Evolutionary conservation across 1,140 invertebrate genomes (phyloP), one percentile per base, ranked within the genome.

Genomic region (Agrilus planipennis): DNA sequence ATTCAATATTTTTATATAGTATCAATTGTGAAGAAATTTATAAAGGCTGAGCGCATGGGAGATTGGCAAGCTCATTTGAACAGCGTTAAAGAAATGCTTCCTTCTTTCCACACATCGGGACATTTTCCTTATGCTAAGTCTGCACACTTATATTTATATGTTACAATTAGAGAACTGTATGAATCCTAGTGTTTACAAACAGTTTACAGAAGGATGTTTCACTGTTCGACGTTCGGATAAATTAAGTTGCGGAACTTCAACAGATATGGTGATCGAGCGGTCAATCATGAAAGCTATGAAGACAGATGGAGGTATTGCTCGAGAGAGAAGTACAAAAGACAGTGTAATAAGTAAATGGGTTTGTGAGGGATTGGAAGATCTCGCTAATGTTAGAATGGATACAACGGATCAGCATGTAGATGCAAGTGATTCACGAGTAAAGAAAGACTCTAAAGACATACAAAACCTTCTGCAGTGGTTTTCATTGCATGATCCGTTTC

Each of bases 341-440:
- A 62, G 51, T 47, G 57, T 62, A 6, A 39, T 64, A 28, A 51
- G 45, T 45, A 60, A 58, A 58, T 65, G 57, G 54, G 42, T 47
- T 7, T 47, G 42, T 36, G 40, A 54, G 49, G 42, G 48, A 49
- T 49, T 65, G 3, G 60, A 66, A 59, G 42, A 47, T 45, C 45
- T 60, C 34, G 44, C 42, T 47, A 51, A 55, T 35, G 44, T 62
- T 21, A 38, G 37, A 28, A 54, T 55, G 27, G 42, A 44, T 44
- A 54, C 60, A 10, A 56, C 44, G 9, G 61, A 68, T 9, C 61
- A 69, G 46, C 61, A 67, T 54, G 52, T 62, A 39, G 62, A 65
- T 54, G 38, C 54, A 20, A 49, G 52, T 17, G 52, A 58, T 49
- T 57, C 55, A 31, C 42, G 64, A 42, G 46, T 62, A 15, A 54